Evolutionary conservation across 2,113 vertebrate species (phyloP).

Genomic region (Oreotrochilus melanogaster): DNA sequence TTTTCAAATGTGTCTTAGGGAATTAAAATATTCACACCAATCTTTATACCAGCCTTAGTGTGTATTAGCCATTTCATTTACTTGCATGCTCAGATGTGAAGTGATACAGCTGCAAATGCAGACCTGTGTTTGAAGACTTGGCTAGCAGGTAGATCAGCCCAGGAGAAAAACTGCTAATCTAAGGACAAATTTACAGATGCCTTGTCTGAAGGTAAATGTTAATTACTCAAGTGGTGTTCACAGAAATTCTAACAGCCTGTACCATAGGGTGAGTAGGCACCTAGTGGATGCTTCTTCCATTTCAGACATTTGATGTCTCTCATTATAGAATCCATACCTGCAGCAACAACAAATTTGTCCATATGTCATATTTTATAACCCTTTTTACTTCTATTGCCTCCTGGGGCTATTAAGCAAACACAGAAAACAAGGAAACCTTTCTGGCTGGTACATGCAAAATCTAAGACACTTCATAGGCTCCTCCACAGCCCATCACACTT

Average conservation of each 20-base stretch:
- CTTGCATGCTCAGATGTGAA: background rate
- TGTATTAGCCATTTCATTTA: background rate
- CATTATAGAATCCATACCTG: background rate
- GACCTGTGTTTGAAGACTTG: background rate
- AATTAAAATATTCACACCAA: background rate
- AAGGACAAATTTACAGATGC: background rate
- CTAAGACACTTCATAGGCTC: slow-evolving; percentile 22
- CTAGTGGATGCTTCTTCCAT: background rate
- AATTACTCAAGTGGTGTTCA: background rate
- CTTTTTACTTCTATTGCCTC: slow-evolving; percentile 1
- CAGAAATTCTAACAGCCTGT: background rate
- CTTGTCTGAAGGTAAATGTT: background rate
- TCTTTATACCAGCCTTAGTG: background rate
- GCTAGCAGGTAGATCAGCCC: background rate
- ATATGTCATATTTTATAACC: slow-evolving; percentile 5
- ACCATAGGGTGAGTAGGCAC: background rate
- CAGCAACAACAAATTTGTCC: background rate
- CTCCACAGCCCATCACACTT: slow-evolving; percentile 25
- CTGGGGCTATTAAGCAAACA: slow-evolving; percentile 12
- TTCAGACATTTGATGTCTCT: background rate
- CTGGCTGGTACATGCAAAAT: background rate
- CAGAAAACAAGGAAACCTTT: background rate
- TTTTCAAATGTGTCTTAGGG: background rate
- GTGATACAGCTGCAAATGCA: background rate
- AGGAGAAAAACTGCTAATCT: background rate